phyloP scores from a whole-genome alignment of 2,797 vertebrate genomes.

The Cercopithecus mitis region DNA sequence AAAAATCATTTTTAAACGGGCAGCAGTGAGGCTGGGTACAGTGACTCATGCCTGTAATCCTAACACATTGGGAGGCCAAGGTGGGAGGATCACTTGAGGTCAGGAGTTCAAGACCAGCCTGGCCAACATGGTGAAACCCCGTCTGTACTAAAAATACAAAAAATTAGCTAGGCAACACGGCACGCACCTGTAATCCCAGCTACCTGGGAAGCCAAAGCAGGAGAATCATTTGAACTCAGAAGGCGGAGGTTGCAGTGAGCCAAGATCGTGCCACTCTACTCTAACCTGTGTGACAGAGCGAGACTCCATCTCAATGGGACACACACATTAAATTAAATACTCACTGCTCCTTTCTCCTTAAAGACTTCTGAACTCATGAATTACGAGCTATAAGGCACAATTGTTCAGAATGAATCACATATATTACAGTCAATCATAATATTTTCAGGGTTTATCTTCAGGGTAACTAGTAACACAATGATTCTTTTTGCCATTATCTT shows the following conservation, averaged over 20 bases:
- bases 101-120: neutral
- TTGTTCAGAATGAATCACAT: neutral
- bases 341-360: neutral
- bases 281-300: neutral
- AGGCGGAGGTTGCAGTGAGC: neutral
- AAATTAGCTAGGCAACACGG: neutral
- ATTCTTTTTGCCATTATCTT: neutral
- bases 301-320: neutral
- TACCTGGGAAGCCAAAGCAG: neutral
- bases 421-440: neutral
- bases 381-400: neutral
- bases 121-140: neutral
- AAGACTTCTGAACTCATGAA: neutral
- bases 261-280: neutral
- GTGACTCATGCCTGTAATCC: neutral
- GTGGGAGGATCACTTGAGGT: neutral
- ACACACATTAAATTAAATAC: conserved; percentile 19
- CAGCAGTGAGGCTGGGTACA: neutral
- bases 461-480: neutral
- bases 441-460: conserved; percentile 10
- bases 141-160: neutral
- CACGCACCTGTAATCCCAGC: neutral
- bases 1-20: neutral
- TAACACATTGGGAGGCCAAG: neutral
- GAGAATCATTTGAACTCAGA: neutral